Evolutionary conservation across 2,113 vertebrate genomes (phyloP), one percentile per base, ranked within the genome.

Genomic region (Callipepla squamata): DNA sequence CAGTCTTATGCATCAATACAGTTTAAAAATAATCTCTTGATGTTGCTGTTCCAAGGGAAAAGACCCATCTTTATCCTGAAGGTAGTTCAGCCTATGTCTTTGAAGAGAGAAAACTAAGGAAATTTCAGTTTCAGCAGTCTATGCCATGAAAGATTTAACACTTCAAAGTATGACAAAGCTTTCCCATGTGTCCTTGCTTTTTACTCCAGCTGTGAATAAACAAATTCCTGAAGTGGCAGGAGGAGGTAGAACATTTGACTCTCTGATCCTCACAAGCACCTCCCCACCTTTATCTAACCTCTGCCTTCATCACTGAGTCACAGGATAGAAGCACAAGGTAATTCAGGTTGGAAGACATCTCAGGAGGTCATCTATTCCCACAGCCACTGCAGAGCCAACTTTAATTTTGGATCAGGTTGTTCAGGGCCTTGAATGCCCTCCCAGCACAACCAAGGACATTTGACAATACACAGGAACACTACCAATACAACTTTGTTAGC

Each of bases 111-210:
- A 53, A 62, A 51, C 1, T 3, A 25, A 51, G 18, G 38, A 72
- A 20, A 75, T 34, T 57, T 51, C 28, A 23, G 67, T 81, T 85
- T 86, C 21, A 68, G 48, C 40, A 11, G 1, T 16, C 66, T 72
- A 15, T 6, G 4, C 26, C 70, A 65, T 70, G 36, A 61, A n/a
- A 57, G 47, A 44, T 70, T 84, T 38, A 55, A 89, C 78, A 10
- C 34, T 73, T 84, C 36, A 4, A 13, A 58, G 19, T 7, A 14
- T 0, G 12, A 50, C 30, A 55, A 63, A 67, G 6, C 48, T 85
- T 82, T 48, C 36, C 58, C 53, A n/a, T 6, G 26, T 77, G 75
- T 65, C 87, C 96, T 87, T 69, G 50, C 72, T 88, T 90, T 83
- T 44, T 45, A 67, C 47, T 57, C 74, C 55, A 63, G 68, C 59